A percentile compares a stretch with the other conserved stretches of the same genome.
Conservation (phyloP, 23 tunicate species). For the Styela plicata region DNA sequence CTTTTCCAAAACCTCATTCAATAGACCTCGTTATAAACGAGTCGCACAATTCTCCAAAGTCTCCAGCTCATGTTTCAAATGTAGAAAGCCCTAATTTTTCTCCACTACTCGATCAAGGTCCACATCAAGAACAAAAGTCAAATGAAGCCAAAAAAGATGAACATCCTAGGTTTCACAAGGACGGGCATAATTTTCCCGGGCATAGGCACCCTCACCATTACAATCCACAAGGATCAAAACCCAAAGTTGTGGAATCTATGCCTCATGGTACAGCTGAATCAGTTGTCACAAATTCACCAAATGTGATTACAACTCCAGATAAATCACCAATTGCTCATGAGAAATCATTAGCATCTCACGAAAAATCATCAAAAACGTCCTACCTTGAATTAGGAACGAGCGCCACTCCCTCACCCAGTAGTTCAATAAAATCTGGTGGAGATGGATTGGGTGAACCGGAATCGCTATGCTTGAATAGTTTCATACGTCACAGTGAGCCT, state of each 20-base stretch:
- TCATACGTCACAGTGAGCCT: background rate
- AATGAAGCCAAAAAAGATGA: background rate
- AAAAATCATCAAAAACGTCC: slow-evolving; percentile 17
- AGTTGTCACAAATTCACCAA: background rate
- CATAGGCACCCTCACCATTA: background rate
- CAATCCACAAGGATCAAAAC: too few species aligned
- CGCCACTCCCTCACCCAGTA: slow-evolving; percentile 25
- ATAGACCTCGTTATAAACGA: too few species aligned
- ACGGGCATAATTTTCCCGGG: background rate
- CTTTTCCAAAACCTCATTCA: too few species aligned
- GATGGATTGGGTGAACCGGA: background rate
- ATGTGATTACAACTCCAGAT: background rate
- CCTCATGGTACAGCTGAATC: too few species aligned
- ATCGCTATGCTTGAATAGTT: slow-evolving; percentile 20
- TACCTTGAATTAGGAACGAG: slow-evolving; percentile 29
- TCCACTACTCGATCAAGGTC: background rate
- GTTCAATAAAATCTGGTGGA: background rate
- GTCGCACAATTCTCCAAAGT: too few species aligned
- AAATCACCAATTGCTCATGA: background rate
- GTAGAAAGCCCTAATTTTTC: too few species aligned
- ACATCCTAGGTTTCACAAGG: background rate
- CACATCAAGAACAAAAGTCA: background rate
- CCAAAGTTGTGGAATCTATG: too few species aligned
- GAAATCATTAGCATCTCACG: background rate
- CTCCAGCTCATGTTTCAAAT: too few species aligned